Evolutionary conservation across 2,888 invertebrate genomes (phyloP).

Genomic region (Oscheius onirici): DNA sequence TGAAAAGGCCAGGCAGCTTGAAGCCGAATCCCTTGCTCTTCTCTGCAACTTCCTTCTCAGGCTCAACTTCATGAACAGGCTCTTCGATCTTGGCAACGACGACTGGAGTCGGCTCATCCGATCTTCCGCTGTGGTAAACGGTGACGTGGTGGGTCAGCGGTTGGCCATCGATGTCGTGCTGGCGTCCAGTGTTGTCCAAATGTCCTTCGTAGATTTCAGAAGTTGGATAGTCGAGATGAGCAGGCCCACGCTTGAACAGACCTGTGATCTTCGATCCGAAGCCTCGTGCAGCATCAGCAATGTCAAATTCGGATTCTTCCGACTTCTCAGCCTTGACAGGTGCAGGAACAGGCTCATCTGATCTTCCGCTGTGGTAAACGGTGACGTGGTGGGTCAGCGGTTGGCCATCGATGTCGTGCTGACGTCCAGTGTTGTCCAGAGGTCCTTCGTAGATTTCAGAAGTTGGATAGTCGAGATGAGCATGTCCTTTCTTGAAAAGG

Average conservation of each 20-base stretch:
- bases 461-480: background rate
- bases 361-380: constrained; percentile 41
- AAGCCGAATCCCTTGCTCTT: constrained; percentile 26
- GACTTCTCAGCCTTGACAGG: constrained; percentile 1
- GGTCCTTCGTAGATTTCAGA: constrained; percentile 37
- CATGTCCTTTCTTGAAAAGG: background rate
- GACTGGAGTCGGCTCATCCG: constrained; percentile 16
- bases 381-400: constrained; percentile 39
- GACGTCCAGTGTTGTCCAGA: constrained; percentile 28
- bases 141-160: constrained; percentile 39
- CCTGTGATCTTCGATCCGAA: constrained; percentile 42
- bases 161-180: constrained; percentile 31
- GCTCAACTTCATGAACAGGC: background rate
- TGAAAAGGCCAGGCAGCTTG: constrained; percentile 50
- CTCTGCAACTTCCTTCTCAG: background rate
- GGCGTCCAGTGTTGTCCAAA: constrained; percentile 27
- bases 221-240: constrained; percentile 54
- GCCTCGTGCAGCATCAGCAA: constrained; percentile 10
- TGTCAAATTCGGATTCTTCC: constrained; percentile 2
- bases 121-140: constrained; percentile 41
- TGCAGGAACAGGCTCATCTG: constrained; percentile 24
- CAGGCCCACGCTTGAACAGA: constrained; percentile 46
- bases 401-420: constrained; percentile 32
- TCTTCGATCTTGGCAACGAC: background rate
- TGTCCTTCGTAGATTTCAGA: constrained; percentile 37